Base-by-base conservation (phyloP, 2,113 vertebrate species). In the Pygoscelis antarcticus region DNA sequence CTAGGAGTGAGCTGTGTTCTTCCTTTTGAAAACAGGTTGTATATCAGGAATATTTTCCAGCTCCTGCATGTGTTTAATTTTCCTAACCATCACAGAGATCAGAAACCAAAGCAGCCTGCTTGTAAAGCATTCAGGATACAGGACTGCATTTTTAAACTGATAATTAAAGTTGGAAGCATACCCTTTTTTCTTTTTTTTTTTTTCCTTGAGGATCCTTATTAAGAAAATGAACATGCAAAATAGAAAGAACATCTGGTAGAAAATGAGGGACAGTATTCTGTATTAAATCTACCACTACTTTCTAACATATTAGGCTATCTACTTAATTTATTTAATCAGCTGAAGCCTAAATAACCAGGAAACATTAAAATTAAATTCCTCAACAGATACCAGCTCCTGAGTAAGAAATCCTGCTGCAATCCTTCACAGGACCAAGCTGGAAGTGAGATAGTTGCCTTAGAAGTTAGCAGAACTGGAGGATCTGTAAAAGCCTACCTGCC, bases 1-100 rank as follows among this genome's bases (percentile, higher is more conserved):
- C 29, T 92, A 76, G 51, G 15, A 51, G 38, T 86, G 68, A 93
- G 19, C n/a, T 78, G 10, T 57, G 19, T 29, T 55, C 42, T 74
- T 81, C 4, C 20, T 71, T 77, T 96, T 80, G 52, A 75, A 78
- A 78, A 57, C 1, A 64, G 27, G 26, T 51, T 66, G 51, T 58
- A 8, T 68, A 38, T 54, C 42, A 44, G 55, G 32, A 89, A 87
- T 79, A 51, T 78, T 89, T 96, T 84, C 34, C 18, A 55, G 32
- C 62, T 91, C 78, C 77, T 93, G 74, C 88, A 87, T 10, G 6
- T 83, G 21, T 79, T 36, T 55, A 27, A 85, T 89, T 89, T 87
- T 89, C 80, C 61, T 96, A 96, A 93, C 57, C 18, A 85, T 96
- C 76, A 81, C 30, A 88, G 95, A 91, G n/a, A 83, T 94, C 75